These are phyloP conservation scores for Rhinogobio ventralis DNA, from an alignment of 2,797 vertebrate species.

Conservation along the genomic window DNA sequence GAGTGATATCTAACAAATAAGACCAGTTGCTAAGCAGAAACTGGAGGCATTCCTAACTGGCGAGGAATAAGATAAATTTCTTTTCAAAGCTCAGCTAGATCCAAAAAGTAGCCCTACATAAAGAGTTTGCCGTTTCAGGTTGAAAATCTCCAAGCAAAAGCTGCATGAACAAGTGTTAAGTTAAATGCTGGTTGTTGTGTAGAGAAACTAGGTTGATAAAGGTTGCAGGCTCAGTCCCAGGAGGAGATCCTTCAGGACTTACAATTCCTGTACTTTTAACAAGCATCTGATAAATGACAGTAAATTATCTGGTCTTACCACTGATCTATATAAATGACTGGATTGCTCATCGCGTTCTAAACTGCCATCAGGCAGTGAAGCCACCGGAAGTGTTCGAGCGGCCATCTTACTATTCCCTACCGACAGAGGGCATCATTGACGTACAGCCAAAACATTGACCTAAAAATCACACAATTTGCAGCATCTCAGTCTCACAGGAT, in stretches of 20 bases:
- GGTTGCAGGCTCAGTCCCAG: not conserved
- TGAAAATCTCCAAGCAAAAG: not conserved
- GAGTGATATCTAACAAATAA: not conserved
- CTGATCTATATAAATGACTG: no score
- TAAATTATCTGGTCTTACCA: not conserved
- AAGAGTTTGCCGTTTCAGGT: not conserved
- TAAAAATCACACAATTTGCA: no score
- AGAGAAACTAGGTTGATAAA: not conserved
- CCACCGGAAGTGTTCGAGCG: no score
- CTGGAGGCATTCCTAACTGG: constrained; percentile 1
- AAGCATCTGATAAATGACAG: constrained; percentile 18
- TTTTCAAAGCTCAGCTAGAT: constrained; percentile 14
- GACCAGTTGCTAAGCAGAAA: constrained; percentile 14
- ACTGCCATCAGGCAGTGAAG: no score
- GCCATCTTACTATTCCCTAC: no score
- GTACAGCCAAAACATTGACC: no score
- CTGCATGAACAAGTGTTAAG: not conserved
- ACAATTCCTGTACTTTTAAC: not conserved
- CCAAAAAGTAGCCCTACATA: not conserved
- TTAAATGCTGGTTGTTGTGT: not conserved
- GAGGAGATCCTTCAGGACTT: not conserved
- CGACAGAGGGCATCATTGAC: no score
- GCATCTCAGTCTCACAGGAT: no score
- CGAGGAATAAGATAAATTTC: not conserved
- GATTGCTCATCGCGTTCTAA: no score